Evolutionary conservation across 2,888 invertebrate genomes (phyloP), one percentile per base, ranked within the genome.

Genomic region (Clitarchus hookeri): DNA sequence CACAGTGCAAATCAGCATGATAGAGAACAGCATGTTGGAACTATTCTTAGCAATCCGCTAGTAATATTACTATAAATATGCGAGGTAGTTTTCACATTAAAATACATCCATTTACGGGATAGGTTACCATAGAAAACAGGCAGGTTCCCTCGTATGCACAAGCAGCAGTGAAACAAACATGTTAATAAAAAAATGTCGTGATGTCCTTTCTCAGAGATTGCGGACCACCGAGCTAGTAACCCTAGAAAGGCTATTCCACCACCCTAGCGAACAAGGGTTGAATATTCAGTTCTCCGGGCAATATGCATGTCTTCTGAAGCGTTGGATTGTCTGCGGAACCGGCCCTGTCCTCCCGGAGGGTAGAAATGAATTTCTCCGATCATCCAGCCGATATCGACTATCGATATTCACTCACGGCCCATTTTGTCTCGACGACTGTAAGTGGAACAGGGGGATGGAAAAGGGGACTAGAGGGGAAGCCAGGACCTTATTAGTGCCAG

Each of bases 341-440:
- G n/a, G 8, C 23, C 65, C 65, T 16, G n/a, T n/a, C 19, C 65
- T 19, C 65, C 65, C n/a, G 16, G 65, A 65, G 65, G 65, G 65
- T 65, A 23, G 65, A 65, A 65, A 65, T 65, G 65, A 65, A 65
- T 65, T 65, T n/a, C 8, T 65, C 65, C 65, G 65, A 65, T 65
- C 65, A 65, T 65, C n/a, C 65, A n/a, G 23, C 65, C 65, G 65
- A 65, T 65, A 65, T 65, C 65, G 65, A 65, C 65, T 65, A 65
- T 65, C 65, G 65, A 65, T 65, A 65, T 65, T 65, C 65, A 23
- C 65, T 65, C 65, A 65, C 65, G 65, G 11, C 65, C 65, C 65
- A 65, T 65, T 65, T 65, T 65, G 65, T 65, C 65, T 65, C 65
- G 65, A 11, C 65, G 23, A 65, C 65, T n/a, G n/a, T 16, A 19